Evolutionary conservation across 2,113 vertebrate species (phyloP), one percentile per base, ranked within the genome.

Genomic region (Chaetura pelagica): DNA sequence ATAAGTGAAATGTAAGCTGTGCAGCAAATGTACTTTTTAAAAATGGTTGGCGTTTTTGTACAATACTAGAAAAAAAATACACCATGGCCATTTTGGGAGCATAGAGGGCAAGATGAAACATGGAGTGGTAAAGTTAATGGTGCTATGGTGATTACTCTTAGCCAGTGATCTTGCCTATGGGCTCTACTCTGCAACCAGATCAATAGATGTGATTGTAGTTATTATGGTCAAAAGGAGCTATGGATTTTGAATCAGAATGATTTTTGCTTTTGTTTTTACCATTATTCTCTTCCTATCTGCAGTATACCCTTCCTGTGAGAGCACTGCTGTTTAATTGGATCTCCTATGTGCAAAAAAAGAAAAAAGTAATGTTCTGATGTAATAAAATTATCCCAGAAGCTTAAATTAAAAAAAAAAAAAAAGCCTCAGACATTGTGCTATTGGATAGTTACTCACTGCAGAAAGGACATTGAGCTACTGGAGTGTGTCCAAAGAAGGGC

Each of bases 1-100:
- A 89, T 69, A 94, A 97, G n/a, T 95, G 90, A 91, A 91, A 93
- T 49, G 38, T 81, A 95, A 94, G 79, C 85, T 91, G 91, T 95
- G 48, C 49, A 51, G 59, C 68, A 95, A 95, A 89, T 29, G 35
- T 34, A 34, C 49, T 93, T 83, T 62, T 71, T 27, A 15, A 92
- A 92, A 90, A 74, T n/a, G 48, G 38, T 44, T 74, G 79, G 20
- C 0, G 3, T 63, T 87, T 94, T 72, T 83, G 44, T 63, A 52
- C 73, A 82, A 62, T 77, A 74, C 46, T 20, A 22, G 46, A 27
- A 12, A 40, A 46, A 84, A 89, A 82, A 48, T 21, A 52, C 32
- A 81, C 66, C 18, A 10, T 54, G 59, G 35, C 62, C 49, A 21
- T 80, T 91, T 74, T 66, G 90, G 72, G 80, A 89, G 34, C 61